A percentile compares a stretch with the other conserved stretches of the same genome.
phyloP scores from a whole-genome alignment of 2,113 vertebrate genomes.

The Archocentrus centrarchus region DNA sequence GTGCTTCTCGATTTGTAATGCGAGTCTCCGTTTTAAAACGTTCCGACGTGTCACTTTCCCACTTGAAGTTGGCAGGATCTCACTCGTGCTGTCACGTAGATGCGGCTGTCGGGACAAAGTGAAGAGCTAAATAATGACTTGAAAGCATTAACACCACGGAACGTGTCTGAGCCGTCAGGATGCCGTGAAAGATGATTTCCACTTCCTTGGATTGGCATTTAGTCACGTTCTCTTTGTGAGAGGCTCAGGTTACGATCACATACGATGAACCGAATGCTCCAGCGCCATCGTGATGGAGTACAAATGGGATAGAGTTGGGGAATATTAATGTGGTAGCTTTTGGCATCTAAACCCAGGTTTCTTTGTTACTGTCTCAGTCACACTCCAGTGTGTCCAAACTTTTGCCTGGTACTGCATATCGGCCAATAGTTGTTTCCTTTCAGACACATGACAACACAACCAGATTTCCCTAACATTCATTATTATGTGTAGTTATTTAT shows the following conservation, averaged over 20 bases:
- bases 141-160: neutral
- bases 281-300: neutral
- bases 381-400: too few relatives aligned
- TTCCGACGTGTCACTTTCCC: neutral
- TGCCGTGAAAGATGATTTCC: neutral
- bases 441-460: too few relatives aligned
- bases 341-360: too few relatives aligned
- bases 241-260: neutral
- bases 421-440: too few relatives aligned
- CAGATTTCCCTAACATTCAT: too few relatives aligned
- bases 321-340: neutral
- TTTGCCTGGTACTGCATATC: too few relatives aligned
- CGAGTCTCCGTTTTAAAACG: neutral
- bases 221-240: neutral
- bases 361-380: too few relatives aligned
- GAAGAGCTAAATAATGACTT: neutral
- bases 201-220: neutral
- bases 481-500: too few relatives aligned
- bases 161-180: neutral
- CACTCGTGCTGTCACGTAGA: neutral
- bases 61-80: neutral
- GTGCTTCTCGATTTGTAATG: neutral
- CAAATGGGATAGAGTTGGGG: neutral
- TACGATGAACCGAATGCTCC: neutral
- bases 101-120: neutral